phyloP scores from a whole-genome alignment of 64 coral and sea anemone species.

The Anthopleura sola region DNA sequence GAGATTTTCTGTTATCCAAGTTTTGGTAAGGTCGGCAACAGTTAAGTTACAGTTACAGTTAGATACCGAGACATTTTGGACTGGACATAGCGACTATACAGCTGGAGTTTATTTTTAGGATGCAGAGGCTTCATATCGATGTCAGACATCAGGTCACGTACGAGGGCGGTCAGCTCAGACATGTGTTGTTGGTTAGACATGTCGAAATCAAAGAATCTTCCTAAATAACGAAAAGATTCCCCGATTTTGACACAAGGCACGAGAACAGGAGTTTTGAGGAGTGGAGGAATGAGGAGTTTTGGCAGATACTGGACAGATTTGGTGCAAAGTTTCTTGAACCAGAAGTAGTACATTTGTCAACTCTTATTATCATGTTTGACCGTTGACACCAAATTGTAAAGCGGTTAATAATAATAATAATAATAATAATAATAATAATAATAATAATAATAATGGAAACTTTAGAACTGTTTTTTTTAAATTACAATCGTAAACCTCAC shows the following conservation, averaged over 20 bases:
- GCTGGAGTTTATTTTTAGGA: constrained; percentile 25
- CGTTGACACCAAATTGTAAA: no score
- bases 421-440: no score
- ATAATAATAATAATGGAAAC: no score
- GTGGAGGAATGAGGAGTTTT: constrained; percentile 20
- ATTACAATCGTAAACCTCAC: no score
- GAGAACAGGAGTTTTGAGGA: neutral
- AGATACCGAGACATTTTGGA: constrained; percentile 32
- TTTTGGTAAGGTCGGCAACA: constrained; percentile 7
- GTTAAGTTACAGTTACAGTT: constrained; percentile 14
- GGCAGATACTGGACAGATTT: no score
- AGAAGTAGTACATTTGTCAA: no score
- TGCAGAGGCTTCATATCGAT: constrained; percentile 26
- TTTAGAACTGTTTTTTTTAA: no score
- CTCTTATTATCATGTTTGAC: no score
- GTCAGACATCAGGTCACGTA: constrained; percentile 30
- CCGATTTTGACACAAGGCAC: no score
- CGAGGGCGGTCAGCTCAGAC: no score
- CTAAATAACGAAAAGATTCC: constrained; percentile 23
- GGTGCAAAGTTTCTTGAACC: no score
- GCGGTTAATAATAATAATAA: no score
- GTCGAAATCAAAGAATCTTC: constrained; percentile 29
- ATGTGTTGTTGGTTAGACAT: constrained; percentile 16
- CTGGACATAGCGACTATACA: constrained; percentile 13
- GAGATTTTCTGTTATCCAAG: constrained; percentile 16